Evolutionary conservation across 1,140 invertebrate genomes (phyloP).

Genomic region (Cotesia typhae): DNA sequence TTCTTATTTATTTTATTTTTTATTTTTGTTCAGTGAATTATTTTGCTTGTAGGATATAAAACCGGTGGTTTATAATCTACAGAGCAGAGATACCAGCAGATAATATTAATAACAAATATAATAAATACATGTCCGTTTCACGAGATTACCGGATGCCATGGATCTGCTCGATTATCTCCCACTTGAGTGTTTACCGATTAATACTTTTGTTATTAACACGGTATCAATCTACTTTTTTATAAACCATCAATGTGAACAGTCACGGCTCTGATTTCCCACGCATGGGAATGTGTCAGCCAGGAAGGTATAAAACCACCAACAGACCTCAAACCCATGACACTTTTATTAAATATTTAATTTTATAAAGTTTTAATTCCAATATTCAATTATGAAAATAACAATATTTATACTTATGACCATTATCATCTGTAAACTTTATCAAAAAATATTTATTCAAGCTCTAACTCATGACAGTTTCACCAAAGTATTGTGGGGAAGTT

Average conservation of each 20-base stretch:
- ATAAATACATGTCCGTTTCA: slow-evolving; percentile 7
- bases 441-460: slow-evolving; percentile 31
- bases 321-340: neutral
- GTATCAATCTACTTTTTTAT: slow-evolving; percentile 2
- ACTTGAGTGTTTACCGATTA: neutral
- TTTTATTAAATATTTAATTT: slow-evolving; percentile 11
- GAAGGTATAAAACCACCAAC: slow-evolving; percentile 10
- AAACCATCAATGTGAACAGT: slow-evolving; percentile 7
- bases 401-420: slow-evolving; percentile 20
- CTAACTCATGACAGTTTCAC: slow-evolving; percentile 43
- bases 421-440: neutral
- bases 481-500: slow-evolving; percentile 32
- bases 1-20: too few relatives aligned
- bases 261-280: slow-evolving; percentile 12
- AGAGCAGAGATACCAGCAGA: too few relatives aligned
- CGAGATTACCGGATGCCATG: neutral
- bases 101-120: neutral
- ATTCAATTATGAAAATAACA: neutral
- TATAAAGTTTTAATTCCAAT: neutral
- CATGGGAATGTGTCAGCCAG: slow-evolving; percentile 7
- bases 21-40: too few relatives aligned
- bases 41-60: too few relatives aligned
- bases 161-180: neutral
- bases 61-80: too few relatives aligned
- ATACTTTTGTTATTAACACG: slow-evolving; percentile 12